phyloP scores from a whole-genome alignment of 1,140 invertebrate genomes.

The Uloborus diversus region DNA sequence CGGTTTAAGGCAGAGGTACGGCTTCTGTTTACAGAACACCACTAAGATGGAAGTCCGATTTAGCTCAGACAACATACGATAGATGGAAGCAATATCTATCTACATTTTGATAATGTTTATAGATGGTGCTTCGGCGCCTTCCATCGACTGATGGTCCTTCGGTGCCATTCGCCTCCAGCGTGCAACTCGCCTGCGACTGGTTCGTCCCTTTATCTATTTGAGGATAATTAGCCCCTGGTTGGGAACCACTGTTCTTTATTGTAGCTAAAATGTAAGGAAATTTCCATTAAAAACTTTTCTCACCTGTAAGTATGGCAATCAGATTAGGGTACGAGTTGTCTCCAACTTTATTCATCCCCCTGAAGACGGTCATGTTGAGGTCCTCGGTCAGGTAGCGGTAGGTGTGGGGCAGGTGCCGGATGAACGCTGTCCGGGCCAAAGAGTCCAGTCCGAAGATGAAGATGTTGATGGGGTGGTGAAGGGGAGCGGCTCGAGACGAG shows the following conservation, averaged over 20 bases:
- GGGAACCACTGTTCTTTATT: not conserved
- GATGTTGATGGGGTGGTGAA: conserved; percentile 74
- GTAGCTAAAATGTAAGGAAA: not conserved
- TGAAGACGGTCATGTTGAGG: conserved; percentile 75
- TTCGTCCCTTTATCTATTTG: not conserved
- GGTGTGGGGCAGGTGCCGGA: conserved; percentile 84
- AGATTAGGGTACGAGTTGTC: conserved; percentile 94
- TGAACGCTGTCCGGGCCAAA: conserved; percentile 84
- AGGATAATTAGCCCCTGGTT: not conserved
- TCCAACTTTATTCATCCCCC: conserved; percentile 91
- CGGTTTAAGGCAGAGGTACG: too few relatives aligned
- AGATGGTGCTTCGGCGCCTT: too few relatives aligned
- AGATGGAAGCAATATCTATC: too few relatives aligned
- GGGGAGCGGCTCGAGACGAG: conserved; percentile 60
- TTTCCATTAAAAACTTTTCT: not conserved
- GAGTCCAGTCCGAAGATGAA: conserved; percentile 93
- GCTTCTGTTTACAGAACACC: too few relatives aligned
- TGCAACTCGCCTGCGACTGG: not conserved
- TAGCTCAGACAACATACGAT: too few relatives aligned
- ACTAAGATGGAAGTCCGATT: too few relatives aligned
- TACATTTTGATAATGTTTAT: too few relatives aligned
- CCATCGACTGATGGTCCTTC: too few relatives aligned
- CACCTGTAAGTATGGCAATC: conserved; percentile 85
- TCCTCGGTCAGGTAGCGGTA: conserved; percentile 78
- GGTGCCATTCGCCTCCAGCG: too few relatives aligned